Base-by-base conservation (phyloP, 2,797 vertebrate genomes). In the Selene dorsalis region DNA sequence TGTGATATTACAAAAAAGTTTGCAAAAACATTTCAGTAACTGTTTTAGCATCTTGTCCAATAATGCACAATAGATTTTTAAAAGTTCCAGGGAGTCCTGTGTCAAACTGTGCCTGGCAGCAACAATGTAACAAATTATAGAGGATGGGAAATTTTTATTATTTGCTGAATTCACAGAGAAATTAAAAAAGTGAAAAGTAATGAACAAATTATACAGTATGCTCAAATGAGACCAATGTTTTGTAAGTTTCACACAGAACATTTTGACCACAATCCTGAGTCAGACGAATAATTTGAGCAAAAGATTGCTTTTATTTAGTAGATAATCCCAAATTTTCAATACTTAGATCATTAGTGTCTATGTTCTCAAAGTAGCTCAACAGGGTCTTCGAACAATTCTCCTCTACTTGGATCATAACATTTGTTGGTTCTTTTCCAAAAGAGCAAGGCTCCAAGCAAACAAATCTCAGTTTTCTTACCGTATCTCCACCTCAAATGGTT, bases 401-500 rank as follows among this genome's bases (percentile, higher is more conserved):
- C 56, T 14, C 59, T 18, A 45, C 18, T 26, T 55, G 6, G 11
- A 56, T 38, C 7, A 35, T n/a, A 30, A 53, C 22, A 55, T 65
- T 35, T 63, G 13, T 55, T 14, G 57, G 6, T 12, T 30, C 8
- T 65, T 45, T 41, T n/a, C 41, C 14, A 59, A 66, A 62, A n/a
- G 26, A 45, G 6, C 4, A 22, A 18, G 18, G 22, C 10, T 8
- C 67, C 1, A 39, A 43, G 17, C 6, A 69, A 52, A 55, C 41
- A 35, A 35, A 35, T 35, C 32, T 35, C 35, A 22, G 28, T 35
- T 2, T 12, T 75, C 91, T 92, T 79, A 97, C 96, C 90, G 92
- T 86, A 97, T 95, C 87, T 95, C 95, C 9, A 74, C 92, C 82
- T 96, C 96, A 5, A 96, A 95, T 57, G 96, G 95, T 73, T 97